These are phyloP conservation scores for Campylomormyrus tamandua DNA, from an alignment of 2,113 vertebrate species.

Conservation along the genomic window DNA sequence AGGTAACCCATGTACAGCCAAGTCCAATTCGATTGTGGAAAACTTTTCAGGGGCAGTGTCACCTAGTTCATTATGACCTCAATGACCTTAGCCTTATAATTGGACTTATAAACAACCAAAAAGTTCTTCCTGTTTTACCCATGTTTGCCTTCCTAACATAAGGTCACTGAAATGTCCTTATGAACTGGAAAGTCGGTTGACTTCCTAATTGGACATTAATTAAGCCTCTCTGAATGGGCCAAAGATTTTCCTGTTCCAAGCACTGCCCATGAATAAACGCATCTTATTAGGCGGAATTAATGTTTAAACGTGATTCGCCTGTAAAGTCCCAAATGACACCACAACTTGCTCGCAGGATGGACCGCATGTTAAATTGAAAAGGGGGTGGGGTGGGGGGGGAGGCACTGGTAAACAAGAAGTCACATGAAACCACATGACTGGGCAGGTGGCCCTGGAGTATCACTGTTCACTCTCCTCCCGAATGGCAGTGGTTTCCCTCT, in stretches of 20 bases:
- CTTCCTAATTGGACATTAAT: conserved; percentile 4
- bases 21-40: background rate
- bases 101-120: background rate
- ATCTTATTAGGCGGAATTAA: background rate
- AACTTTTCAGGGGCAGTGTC: background rate
- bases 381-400: background rate
- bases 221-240: background rate
- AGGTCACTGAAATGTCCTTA: background rate
- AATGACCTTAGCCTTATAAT: background rate
- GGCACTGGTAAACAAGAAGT: background rate
- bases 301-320: background rate
- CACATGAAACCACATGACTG: background rate
- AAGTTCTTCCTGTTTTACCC: background rate
- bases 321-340: background rate
- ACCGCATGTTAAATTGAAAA: background rate
- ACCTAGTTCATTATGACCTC: background rate
- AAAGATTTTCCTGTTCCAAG: background rate
- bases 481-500: background rate
- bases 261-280: background rate
- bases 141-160: background rate
- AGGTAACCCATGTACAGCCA: background rate
- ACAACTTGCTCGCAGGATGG: too few relatives aligned
- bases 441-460: background rate
- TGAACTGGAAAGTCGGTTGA: background rate
- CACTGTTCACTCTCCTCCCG: background rate